These are phyloP conservation scores for Mythimna pallens DNA, from an alignment of 2,888 invertebrate species.

Conservation along the genomic window DNA sequence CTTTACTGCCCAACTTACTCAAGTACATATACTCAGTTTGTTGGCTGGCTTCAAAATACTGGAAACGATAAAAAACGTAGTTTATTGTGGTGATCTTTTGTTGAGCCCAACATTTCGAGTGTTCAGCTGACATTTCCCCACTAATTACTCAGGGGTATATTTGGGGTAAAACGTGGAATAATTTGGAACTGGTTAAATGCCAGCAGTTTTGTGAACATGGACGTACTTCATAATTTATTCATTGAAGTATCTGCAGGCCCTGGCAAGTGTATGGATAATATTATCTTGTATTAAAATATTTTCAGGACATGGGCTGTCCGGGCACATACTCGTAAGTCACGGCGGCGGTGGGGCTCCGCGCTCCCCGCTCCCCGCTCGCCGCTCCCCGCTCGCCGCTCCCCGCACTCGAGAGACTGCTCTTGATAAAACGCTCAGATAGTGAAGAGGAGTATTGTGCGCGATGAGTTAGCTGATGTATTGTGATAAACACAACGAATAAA, in stretches of 20 bases:
- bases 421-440: slow-evolving; percentile 11
- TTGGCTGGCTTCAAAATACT: slow-evolving; percentile 6
- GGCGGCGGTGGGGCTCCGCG: too few relatives aligned
- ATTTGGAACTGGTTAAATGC: slow-evolving; percentile 13
- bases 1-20: slow-evolving; percentile 23
- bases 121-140: background rate
- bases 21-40: background rate
- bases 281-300: too few relatives aligned
- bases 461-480: slow-evolving; percentile 26
- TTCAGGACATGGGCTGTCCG: too few relatives aligned
- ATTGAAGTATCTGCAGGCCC: background rate
- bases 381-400: too few relatives aligned
- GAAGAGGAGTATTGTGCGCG: slow-evolving; percentile 11
- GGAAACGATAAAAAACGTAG: slow-evolving; percentile 3
- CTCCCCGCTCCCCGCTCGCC: background rate
- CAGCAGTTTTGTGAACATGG: background rate
- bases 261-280: too few relatives aligned
- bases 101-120: background rate
- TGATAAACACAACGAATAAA: slow-evolving; percentile 35
- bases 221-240: background rate
- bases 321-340: too few relatives aligned
- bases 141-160: slow-evolving; percentile 9
- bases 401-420: background rate
- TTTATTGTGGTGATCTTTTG: slow-evolving; percentile 11
- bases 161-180: slow-evolving; percentile 15